These are phyloP conservation scores for Lycocorax pyrrhopterus DNA, from an alignment of 2,113 vertebrate genomes.

Conservation along the genomic window DNA sequence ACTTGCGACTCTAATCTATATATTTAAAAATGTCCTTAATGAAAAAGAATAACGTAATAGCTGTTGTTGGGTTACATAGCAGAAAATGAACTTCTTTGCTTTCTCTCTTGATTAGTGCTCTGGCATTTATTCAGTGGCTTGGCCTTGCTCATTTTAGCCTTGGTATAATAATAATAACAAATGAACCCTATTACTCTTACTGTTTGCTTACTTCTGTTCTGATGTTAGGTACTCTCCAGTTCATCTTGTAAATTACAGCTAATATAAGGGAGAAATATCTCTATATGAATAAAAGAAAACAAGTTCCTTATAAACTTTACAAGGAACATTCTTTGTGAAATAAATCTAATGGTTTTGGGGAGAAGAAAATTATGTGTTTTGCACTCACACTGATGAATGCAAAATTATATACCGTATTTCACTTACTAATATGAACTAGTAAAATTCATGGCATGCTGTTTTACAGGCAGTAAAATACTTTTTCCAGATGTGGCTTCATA, in stretches of 20 bases:
- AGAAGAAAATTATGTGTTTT: conserved; percentile 63
- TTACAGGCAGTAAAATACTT: conserved; percentile 82
- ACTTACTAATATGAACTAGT: conserved; percentile 77
- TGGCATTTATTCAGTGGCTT: conserved; percentile 49
- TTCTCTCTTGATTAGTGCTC: conserved; percentile 39
- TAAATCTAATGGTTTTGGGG: conserved; percentile 64
- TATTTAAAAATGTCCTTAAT: conserved; percentile 55
- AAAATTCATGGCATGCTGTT: conserved; percentile 76
- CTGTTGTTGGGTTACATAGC: conserved; percentile 44
- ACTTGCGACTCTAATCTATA: conserved; percentile 38
- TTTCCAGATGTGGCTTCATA: conserved; percentile 88
- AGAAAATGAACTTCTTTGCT: conserved; percentile 50
- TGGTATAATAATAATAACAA: conserved; percentile 44
- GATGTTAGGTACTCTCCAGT: conserved; percentile 37
- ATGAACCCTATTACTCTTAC: conserved; percentile 46
- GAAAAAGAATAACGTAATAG: conserved; percentile 52
- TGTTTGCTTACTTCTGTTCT: conserved; percentile 54
- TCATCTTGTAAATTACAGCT: conserved; percentile 57
- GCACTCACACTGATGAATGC: conserved; percentile 61
- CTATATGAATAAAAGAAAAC: conserved; percentile 53
- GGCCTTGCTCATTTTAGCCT: conserved; percentile 51
- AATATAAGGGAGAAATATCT: conserved; percentile 37
- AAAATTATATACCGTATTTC: conserved; percentile 75
- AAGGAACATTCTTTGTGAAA: conserved; percentile 71
- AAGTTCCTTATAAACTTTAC: conserved; percentile 71